Evolutionary conservation across 64 coral and sea anemone genomes (phyloP).

Genomic region (Trachythela sp.): DNA sequence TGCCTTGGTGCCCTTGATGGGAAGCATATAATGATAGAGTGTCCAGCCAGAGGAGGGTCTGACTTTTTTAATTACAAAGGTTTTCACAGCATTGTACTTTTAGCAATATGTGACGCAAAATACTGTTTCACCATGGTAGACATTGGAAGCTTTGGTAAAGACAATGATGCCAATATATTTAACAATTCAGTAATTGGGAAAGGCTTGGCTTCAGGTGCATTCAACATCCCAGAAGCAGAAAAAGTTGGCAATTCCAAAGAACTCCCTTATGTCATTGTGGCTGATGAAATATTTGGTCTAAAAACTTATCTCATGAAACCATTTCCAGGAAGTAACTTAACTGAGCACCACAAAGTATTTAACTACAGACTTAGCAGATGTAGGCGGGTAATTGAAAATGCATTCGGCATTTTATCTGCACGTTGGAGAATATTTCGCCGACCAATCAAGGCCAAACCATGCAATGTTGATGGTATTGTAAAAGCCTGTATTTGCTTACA

Average conservation of each 20-base stretch:
- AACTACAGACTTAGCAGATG: conserved; percentile 37
- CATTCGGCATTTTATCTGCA: conserved; percentile 33
- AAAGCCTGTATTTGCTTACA: conserved; percentile 47
- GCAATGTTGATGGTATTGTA: conserved; percentile 18
- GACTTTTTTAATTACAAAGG: conserved; percentile 30
- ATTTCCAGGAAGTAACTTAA: conserved; percentile 12
- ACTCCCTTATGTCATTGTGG: too few species aligned
- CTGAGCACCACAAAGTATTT: background rate
- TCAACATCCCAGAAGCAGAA: too few species aligned
- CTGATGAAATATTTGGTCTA: too few species aligned
- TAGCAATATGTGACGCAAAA: background rate
- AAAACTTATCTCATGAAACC: too few species aligned
- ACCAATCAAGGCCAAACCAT: conserved; percentile 11
- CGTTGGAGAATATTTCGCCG: too few species aligned
- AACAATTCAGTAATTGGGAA: too few species aligned
- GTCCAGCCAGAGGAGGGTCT: background rate
- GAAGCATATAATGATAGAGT: background rate
- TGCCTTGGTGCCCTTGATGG: background rate
- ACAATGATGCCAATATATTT: conserved; percentile 25
- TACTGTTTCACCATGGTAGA: background rate
- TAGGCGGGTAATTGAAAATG: conserved; percentile 15
- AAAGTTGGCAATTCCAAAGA: too few species aligned
- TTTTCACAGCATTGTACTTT: conserved; percentile 33
- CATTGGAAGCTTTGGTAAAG: background rate
- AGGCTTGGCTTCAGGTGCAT: too few species aligned